Base-by-base conservation (phyloP, 2,888 invertebrate species). In the Xestoiulus laeticollis region DNA sequence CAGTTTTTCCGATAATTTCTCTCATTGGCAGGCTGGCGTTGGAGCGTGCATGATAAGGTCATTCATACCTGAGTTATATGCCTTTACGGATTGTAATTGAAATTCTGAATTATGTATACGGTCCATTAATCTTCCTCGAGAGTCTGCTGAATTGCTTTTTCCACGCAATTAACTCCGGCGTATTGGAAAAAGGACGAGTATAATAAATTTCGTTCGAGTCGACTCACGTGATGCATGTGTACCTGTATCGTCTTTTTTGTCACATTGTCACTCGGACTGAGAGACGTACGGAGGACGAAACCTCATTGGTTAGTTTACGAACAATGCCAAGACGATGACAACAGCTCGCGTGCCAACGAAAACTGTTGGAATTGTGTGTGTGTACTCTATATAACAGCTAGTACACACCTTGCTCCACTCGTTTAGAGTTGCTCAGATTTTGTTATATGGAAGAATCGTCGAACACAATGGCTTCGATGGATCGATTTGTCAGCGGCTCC, bases 21-120 rank as follows among this genome's bases (percentile, higher is more conserved):
- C n/a, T 68, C 68, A 68, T 68, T 68, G 68, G 68, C 68, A 68
- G 68, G 26, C 26, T 26, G 10, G 68, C 26, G 68, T 68, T 68
- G 10, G 22, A 68, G 10, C 68, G 68, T 68, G 68, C 26, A 68
- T 68, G 68, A 68, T 68, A 68, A 68, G 68, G 68, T 68, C 68
- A 68, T 68, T 68, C 68, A 68, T 68, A 68, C 68, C 68, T 68
- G 68, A 68, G 68, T 68, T 68, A 22, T 26, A 26, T 68, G 68
- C 68, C 68, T 68, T 68, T 68, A 68, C 68, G 68, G 68, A n/a
- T 26, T 68, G 68, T 68, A 68, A 68, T 68, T 68, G 68, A 68
- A 68, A 68, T 68, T 68, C 68, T 68, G 68, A 68, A 68, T 68
- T 68, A 68, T 68, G 68, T 22, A 68, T 68, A 68, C 5, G 68